Percentiles rank a stretch among this genome's conserved stretches.
These are phyloP conservation scores for Dendroctonus valens DNA, from an alignment of 1,140 invertebrate genomes.

Conservation along the genomic window DNA sequence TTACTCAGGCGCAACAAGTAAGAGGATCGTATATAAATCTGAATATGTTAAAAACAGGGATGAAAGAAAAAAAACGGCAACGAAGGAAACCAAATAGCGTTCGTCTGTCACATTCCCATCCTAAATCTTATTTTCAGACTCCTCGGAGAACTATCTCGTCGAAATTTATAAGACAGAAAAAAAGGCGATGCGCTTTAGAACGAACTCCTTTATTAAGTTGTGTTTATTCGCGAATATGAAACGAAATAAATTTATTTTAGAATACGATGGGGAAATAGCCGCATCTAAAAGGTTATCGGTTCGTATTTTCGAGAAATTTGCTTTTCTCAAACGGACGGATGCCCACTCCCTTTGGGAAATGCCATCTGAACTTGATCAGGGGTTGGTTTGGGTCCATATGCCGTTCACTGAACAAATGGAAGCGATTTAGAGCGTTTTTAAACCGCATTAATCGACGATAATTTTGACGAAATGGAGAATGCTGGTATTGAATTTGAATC, in stretches of 20 bases:
- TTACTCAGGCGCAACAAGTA: constrained; percentile 3
- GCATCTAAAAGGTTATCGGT: constrained; percentile 7
- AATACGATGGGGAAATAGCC: constrained; percentile 17
- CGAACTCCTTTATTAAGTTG: constrained; percentile 30
- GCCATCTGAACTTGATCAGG: constrained; percentile 16
- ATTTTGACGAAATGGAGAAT: too few relatives aligned
- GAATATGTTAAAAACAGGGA: constrained; percentile 18
- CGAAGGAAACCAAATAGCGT: constrained; percentile 5
- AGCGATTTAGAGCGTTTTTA: neutral
- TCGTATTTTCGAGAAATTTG: constrained; percentile 7
- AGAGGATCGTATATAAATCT: constrained; percentile 16
- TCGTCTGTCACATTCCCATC: constrained; percentile 29
- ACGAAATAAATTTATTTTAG: constrained; percentile 30
- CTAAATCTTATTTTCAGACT: constrained; percentile 34
- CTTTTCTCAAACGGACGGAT: neutral
- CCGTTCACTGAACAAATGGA: too few relatives aligned
- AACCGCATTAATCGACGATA: neutral
- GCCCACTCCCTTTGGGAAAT: constrained; percentile 2
- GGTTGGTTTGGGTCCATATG: constrained; percentile 4
- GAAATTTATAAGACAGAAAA: constrained; percentile 31
- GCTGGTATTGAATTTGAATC: too few relatives aligned
- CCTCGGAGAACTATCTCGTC: constrained; percentile 30
- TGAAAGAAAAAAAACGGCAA: constrained; percentile 10
- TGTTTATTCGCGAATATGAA: constrained; percentile 32
- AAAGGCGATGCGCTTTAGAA: constrained; percentile 16